phyloP scores from a whole-genome alignment of 2,888 invertebrate species.

The Drosophila fulvimacula region DNA sequence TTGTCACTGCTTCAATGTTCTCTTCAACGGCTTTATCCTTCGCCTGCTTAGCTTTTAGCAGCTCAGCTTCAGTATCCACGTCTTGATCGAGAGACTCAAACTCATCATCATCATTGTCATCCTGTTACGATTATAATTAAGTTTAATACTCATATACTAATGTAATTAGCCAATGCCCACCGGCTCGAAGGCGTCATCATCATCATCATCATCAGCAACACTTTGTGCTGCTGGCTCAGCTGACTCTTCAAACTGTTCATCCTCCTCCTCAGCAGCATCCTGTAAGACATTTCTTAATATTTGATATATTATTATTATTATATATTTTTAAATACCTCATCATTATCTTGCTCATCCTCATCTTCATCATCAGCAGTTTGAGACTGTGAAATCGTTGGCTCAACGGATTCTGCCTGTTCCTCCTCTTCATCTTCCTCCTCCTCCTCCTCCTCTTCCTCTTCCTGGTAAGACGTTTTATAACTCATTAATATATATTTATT shows the following conservation, averaged over 20 bases:
- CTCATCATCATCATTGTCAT: slow-evolving; percentile 83
- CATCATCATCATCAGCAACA: slow-evolving; percentile 56
- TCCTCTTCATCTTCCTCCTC: slow-evolving; percentile 60
- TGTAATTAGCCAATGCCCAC: not conserved
- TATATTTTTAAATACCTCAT: slow-evolving; percentile 16
- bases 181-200: slow-evolving; percentile 39
- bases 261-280: slow-evolving; percentile 35
- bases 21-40: slow-evolving; percentile 31
- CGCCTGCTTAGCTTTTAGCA: slow-evolving; percentile 47
- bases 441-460: slow-evolving; percentile 36
- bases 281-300: not conserved
- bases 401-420: slow-evolving; percentile 77
- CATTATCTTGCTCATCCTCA: slow-evolving; percentile 27
- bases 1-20: slow-evolving; percentile 56
- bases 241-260: slow-evolving; percentile 38
- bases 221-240: slow-evolving; percentile 36
- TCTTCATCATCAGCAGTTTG: slow-evolving; percentile 23
- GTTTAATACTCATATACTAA: not conserved
- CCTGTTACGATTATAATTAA: slow-evolving; percentile 23
- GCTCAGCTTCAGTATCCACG: slow-evolving; percentile 83
- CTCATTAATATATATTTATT: not conserved
- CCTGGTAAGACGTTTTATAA: not conserved
- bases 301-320: not conserved
- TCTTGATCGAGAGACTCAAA: slow-evolving; percentile 83
- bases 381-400: slow-evolving; percentile 45